Evolutionary conservation across 2,888 invertebrate species (phyloP), one percentile per base, ranked within the genome.

Genomic region (Heliconius ismenius): DNA sequence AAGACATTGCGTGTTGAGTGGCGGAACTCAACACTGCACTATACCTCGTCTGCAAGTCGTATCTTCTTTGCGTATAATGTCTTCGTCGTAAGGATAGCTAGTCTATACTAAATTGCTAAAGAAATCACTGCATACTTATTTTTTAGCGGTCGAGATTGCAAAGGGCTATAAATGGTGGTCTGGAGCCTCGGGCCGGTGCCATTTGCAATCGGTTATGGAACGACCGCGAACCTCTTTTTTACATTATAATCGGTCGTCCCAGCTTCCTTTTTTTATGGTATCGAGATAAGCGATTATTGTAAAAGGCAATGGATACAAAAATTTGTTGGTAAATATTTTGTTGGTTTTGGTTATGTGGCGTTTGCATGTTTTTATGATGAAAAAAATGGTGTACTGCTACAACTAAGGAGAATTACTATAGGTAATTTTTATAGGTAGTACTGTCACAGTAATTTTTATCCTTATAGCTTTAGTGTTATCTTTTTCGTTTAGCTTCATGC

Each of bases 201-300:
- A 93, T 94, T 94, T 94, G 92, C 93, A 92, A 93, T 92, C 93
- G 89, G 91, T 93, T 93, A 93, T 93, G 93, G 93, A 91, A 92
- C 92, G 92, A 87, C 88, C 89, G 89, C 91, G 89, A 89, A 28
- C 89, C 90, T 91, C 91, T 93, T 94, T 49, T 94, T 93, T 93
- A 91, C 88, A 91, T 91, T 93, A 92, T 92, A 93, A 93, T 92
- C 93, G 90, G 89, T 88, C 87, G 90, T 89, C 89, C 87, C 86
- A 86, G 88, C 86, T 88, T 86, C 84, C 84, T 88, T 90, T 92
- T 54, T 92, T 91, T 89, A 84, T 85, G 75, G 70, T 81, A 80
- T 84, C 84, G 87, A 85, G 86, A 89, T 81, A 82, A 78, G 80
- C 81, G 80, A 80, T 60, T 74, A 60, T 79, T 79, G 78, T 80